Conservation (phyloP, 35 echinoderm and acorn worm species). For the Apostichopus japonicus region DNA sequence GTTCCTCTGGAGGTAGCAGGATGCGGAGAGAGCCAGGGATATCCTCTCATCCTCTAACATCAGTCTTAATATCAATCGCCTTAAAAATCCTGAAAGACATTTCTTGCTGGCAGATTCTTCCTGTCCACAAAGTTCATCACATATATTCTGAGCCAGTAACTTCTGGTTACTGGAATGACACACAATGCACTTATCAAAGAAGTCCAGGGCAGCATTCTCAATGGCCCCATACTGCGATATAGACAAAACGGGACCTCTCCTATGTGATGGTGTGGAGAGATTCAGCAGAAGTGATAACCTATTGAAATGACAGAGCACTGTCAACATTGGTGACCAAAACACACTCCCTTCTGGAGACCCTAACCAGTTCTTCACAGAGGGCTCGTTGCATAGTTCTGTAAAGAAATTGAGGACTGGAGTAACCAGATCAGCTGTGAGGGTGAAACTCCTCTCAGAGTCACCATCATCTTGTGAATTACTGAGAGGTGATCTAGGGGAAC, state of each 20-base stretch:
- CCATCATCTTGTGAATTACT: neutral
- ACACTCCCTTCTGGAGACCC: constrained; percentile 80
- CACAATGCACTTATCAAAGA: constrained; percentile 77
- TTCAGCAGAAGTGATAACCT: constrained; percentile 48
- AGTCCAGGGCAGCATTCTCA: constrained; percentile 83
- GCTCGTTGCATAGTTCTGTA: constrained; percentile 76
- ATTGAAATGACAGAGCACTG: constrained; percentile 86
- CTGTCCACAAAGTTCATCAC: constrained; percentile 84
- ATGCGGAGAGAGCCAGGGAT: constrained; percentile 63
- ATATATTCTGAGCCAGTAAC: constrained; percentile 88
- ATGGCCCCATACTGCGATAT: constrained; percentile 73
- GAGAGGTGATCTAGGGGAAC: neutral
- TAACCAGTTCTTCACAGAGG: constrained; percentile 90
- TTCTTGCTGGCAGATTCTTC: constrained; percentile 55
- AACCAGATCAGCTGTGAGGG: constrained; percentile 87
- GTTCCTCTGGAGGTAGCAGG: constrained; percentile 73
- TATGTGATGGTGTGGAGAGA: constrained; percentile 19
- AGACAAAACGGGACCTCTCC: constrained; percentile 69
- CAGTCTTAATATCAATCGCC: constrained; percentile 89
- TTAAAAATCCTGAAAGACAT: constrained; percentile 89
- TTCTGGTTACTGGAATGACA: constrained; percentile 91
- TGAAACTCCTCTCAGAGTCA: constrained; percentile 41
- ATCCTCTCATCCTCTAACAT: constrained; percentile 98
- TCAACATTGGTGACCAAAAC: constrained; percentile 93
- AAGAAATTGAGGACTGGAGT: constrained; percentile 93